These are phyloP conservation scores for Drosophila mojavensis DNA, from an alignment of 1,140 invertebrate species.

Conservation along the genomic window DNA sequence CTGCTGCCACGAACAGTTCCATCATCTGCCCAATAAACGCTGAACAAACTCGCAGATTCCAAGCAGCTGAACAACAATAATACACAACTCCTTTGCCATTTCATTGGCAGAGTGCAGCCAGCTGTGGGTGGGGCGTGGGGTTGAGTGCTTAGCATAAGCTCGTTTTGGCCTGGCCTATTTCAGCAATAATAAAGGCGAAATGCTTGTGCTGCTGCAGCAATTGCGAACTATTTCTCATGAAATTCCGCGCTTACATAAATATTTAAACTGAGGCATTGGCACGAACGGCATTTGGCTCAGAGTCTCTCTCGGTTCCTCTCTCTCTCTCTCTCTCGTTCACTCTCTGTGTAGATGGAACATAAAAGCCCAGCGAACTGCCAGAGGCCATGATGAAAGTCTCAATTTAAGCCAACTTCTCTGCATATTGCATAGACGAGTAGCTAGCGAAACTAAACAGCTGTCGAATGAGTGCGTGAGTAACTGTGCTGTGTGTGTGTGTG, in stretches of 20 bases:
- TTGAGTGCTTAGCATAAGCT: slow-evolving; percentile 52
- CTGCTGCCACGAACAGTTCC: background rate
- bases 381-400: slow-evolving; percentile 19
- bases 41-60: slow-evolving; percentile 43
- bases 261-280: slow-evolving; percentile 67
- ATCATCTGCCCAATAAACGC: slow-evolving; percentile 11
- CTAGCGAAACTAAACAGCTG: slow-evolving; percentile 25
- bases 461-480: slow-evolving; percentile 9
- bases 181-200: slow-evolving; percentile 65
- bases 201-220: slow-evolving; percentile 44
- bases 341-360: slow-evolving; percentile 46
- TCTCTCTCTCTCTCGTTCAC: slow-evolving; percentile 11
- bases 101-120: slow-evolving; percentile 31
- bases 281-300: slow-evolving; percentile 54
- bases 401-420: slow-evolving; percentile 17
- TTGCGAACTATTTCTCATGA: slow-evolving; percentile 65
- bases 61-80: background rate
- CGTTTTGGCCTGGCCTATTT: slow-evolving; percentile 49
- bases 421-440: slow-evolving; percentile 33
- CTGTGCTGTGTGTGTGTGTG: background rate
- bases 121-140: too few relatives aligned
- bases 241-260: slow-evolving; percentile 69
- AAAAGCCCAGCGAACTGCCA: slow-evolving; percentile 63
- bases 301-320: slow-evolving; percentile 8
- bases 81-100: slow-evolving; percentile 13